Evolutionary conservation across 2,888 invertebrate genomes (phyloP), one percentile per base, ranked within the genome.

Genomic region (Drosophila mulleri): DNA sequence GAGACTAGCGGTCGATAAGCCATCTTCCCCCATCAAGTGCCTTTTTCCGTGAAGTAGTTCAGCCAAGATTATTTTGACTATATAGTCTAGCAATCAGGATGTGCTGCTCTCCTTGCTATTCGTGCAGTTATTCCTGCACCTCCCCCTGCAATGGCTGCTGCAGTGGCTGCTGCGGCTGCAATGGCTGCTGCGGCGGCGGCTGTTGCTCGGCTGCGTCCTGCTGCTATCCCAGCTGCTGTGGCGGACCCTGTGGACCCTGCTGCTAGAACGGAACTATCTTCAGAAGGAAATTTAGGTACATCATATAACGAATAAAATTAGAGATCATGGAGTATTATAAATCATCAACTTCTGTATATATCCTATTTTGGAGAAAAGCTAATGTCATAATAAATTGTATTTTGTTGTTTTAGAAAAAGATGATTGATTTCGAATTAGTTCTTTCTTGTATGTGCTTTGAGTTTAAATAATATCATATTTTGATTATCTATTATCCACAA

Each of bases 91-190:
- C 7, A 29, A 32, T 9, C 26, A 44, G 14, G 5, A 65, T 65
- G 65, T 50, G 66, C 50, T 37, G 7, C 4, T 16, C 16, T 39
- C 65, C 65, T 2, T 65, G 65, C 29, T 65, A 65, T 29, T 65
- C 65, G 4, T 65, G 65, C 12, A 65, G 6, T 29, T 65, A 65
- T 16, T 65, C 65, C 5, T 65, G 65, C 37, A 65, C 65, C 29
- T 11, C 37, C 8, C 66, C 65, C 14, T 65, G 65, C 50, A 44
- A 65, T 37, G 65, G 65, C 20, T 65, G 65, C 7, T 65, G 65
- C 42, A 42, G 20, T 14, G 65, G 65, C 12, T 65, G 65, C 26
- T 65, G 65, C 16, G 66, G 65, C 35, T 65, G 50, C 37, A 65
- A 65, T n/a, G 65, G 65, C 42, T 12, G n/a, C 20, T 65, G 65